Evolutionary conservation across 2,888 invertebrate genomes (phyloP).

Genomic region (Plagodis dolabraria): DNA sequence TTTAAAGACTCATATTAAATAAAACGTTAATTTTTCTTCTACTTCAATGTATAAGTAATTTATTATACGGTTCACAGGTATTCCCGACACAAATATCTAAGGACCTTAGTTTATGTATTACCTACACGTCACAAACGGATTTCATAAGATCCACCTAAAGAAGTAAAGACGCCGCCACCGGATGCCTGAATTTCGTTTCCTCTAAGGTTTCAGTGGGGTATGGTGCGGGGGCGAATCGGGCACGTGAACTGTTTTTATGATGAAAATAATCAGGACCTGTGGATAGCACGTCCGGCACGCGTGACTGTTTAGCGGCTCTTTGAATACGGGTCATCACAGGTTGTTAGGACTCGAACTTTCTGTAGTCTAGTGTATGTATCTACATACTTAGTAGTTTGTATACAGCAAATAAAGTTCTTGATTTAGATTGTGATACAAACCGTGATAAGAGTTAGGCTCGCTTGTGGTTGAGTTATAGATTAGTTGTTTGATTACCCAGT

Average conservation of each 20-base stretch:
- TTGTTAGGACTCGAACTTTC: conserved; percentile 21
- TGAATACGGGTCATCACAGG: conserved; percentile 48
- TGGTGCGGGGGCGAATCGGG: conserved; percentile 37
- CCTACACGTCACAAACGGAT: conserved; percentile 27
- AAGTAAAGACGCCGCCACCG: conserved; percentile 33
- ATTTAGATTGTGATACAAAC: neutral
- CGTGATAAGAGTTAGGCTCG: too few species aligned
- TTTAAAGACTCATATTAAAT: too few species aligned
- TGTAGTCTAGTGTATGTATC: conserved; percentile 6
- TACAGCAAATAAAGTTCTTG: neutral
- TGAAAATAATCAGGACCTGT: conserved; percentile 69
- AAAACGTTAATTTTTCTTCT: too few species aligned
- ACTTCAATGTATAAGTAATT: too few species aligned
- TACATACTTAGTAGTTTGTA: conserved; percentile 2
- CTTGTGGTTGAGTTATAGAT: too few species aligned
- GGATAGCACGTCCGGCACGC: conserved; percentile 56
- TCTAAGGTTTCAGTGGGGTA: conserved; percentile 42
- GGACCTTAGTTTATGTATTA: conserved; percentile 17
- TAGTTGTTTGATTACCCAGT: too few species aligned
- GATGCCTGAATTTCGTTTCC: conserved; percentile 44
- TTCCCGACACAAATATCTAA: neutral
- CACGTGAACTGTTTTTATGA: conserved; percentile 73
- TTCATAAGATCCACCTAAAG: conserved; percentile 35
- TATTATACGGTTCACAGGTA: too few species aligned
- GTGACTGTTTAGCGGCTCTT: conserved; percentile 54